Evolutionary conservation across 2,113 vertebrate genomes (phyloP), one percentile per base, ranked within the genome.

Genomic region (Thermophis baileyi): DNA sequence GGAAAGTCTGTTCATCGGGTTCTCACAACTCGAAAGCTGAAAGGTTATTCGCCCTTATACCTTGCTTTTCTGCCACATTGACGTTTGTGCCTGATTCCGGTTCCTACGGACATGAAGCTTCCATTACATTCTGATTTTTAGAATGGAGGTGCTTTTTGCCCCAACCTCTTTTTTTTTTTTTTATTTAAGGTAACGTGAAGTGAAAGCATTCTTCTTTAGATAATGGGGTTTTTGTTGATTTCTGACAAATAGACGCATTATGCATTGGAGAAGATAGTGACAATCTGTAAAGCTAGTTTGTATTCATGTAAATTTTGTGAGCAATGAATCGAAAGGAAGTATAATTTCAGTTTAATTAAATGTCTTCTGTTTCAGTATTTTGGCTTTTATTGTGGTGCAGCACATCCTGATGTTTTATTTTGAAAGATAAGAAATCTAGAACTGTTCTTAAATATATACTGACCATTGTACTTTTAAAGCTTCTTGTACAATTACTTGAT

Each of bases 231-330:
- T 0, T 88, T 91, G 40, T 47, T 54, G 55, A 85, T 60, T 85
- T 51, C 11, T 60, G 54, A 90, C 89, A 89, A 93, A 1, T 69
- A 50, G 44, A 47, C 8, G 35, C 91, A 91, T 4, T 35, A 89
- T 22, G 51, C 55, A 3, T 81, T 92, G 92, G 69, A 69, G 54
- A 92, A 92, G 44, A 86, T 7, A 55, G 11, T 12, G 81, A 88
- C 51, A 60, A 3, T 12, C 88, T 89, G 89, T 46, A 96, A 81
- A 94, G 88, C 10, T 24, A 90, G 60, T 89, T 3, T 94, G 74
- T 16, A 94, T 54, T 90, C 92, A 91, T 94, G 94, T 95, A 95
- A 95, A 92, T 54, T 14, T 10, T 88, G 86, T 92, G 86, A 5
- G 40, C 24, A 8, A 24, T n/a, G 54, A 63, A 57, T 87, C 60